Percentiles rank a stretch among this genome's conserved stretches.
These are phyloP conservation scores for Paraplagusia blochii DNA, from an alignment of 2,113 vertebrate species.

Conservation along the genomic window DNA sequence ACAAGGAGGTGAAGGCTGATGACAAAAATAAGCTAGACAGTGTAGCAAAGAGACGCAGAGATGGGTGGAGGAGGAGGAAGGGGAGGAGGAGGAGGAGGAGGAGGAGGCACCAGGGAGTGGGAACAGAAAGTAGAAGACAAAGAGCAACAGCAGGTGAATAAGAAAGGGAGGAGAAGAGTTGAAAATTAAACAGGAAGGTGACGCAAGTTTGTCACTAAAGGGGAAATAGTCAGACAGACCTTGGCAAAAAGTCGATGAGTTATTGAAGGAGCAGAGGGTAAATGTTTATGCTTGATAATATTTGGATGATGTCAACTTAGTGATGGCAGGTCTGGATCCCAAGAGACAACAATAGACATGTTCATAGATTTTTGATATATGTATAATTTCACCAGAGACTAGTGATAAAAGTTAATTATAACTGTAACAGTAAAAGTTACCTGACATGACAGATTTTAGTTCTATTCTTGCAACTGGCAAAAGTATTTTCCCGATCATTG, in stretches of 20 bases:
- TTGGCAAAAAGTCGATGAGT: conserved; percentile 18
- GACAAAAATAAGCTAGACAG: conserved; percentile 46
- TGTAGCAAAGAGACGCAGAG: conserved; percentile 23
- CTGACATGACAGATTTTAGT: too few species aligned
- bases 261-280: conserved; percentile 18
- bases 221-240: conserved; percentile 46
- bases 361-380: too few species aligned
- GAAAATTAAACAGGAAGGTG: conserved; percentile 49
- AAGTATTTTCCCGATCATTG: too few species aligned
- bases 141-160: conserved; percentile 24
- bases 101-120: background rate
- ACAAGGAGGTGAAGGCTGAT: conserved; percentile 35
- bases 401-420: too few species aligned
- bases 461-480: too few species aligned
- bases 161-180: conserved; percentile 18
- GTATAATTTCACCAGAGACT: too few species aligned
- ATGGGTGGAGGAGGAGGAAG: conserved; percentile 2
- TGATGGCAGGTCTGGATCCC: too few species aligned
- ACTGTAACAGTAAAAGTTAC: too few species aligned
- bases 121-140: conserved; percentile 22
- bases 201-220: conserved; percentile 44
- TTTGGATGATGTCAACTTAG: too few species aligned
- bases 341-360: too few species aligned
- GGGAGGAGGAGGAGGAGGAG: too few species aligned
- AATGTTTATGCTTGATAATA: too few species aligned